These are phyloP conservation scores for Pyrocephalus nanus DNA, from an alignment of 2,797 vertebrate species.

Conservation along the genomic window DNA sequence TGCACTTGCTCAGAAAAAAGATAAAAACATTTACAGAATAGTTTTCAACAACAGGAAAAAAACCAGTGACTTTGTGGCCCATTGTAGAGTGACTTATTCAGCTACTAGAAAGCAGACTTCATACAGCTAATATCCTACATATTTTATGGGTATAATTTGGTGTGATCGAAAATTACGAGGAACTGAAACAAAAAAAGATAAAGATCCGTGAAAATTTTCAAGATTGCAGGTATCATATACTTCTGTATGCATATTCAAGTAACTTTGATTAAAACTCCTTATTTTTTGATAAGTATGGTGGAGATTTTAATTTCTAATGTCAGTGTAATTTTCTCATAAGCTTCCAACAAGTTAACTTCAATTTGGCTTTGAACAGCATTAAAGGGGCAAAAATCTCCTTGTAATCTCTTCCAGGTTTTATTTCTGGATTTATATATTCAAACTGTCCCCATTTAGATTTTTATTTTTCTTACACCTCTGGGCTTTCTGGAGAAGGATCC, in stretches of 20 bases:
- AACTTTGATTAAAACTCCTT: not conserved
- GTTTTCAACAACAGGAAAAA: not conserved
- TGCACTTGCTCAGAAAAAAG: not conserved
- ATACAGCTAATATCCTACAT: not conserved
- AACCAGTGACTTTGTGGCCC: rapidly evolving
- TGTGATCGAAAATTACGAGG: not conserved
- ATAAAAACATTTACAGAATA: not conserved
- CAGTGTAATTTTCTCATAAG: not conserved
- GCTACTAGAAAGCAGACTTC: not conserved
- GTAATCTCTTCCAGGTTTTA: not conserved
- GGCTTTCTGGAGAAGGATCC: not conserved
- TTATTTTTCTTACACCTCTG: not conserved
- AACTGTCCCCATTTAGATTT: not conserved
- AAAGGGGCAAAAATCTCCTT: not conserved
- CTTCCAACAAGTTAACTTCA: not conserved
- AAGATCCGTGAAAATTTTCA: not conserved
- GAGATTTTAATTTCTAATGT: not conserved
- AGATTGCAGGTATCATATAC: not conserved
- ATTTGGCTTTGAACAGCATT: not conserved
- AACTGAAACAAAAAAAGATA: not conserved
- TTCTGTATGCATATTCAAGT: not conserved
- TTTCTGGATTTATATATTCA: not conserved
- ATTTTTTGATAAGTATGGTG: not conserved
- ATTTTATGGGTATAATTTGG: not conserved
- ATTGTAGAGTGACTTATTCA: not conserved